Conservation (phyloP, 2,797 vertebrate species). For the Spondyliosoma cantharus region DNA sequence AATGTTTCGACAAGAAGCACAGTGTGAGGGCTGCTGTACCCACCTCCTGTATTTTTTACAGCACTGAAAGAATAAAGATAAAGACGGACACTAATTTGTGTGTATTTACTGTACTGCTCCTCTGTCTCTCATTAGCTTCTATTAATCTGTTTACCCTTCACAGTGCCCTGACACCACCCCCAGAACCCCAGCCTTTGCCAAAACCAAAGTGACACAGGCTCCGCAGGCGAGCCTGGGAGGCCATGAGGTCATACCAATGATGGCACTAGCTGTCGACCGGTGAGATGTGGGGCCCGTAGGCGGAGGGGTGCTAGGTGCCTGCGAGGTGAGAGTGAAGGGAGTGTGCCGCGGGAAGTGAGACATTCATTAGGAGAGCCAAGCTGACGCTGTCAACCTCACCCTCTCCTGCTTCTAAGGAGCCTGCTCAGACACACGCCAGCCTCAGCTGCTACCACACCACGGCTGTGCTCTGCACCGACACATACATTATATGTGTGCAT, state of each 20-base stretch:
- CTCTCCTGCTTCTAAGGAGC: slow-evolving; percentile 79
- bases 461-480: slow-evolving; percentile 58
- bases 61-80: slow-evolving; percentile 14
- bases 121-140: slow-evolving; percentile 82
- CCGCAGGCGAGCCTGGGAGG: slow-evolving; percentile 81
- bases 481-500: slow-evolving; percentile 59
- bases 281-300: slow-evolving; percentile 78
- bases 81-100: slow-evolving; percentile 35
- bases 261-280: slow-evolving; percentile 83
- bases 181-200: slow-evolving; percentile 69
- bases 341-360: slow-evolving; percentile 84
- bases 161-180: slow-evolving; percentile 79
- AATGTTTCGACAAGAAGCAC: background rate
- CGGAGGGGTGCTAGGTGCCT: slow-evolving; percentile 79
- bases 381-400: slow-evolving; percentile 84
- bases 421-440: slow-evolving; percentile 76
- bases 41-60: slow-evolving; percentile 18
- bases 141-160: slow-evolving; percentile 86
- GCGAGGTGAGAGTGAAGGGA: slow-evolving; percentile 78
- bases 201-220: slow-evolving; percentile 85
- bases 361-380: slow-evolving; percentile 89
- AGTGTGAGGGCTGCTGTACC: background rate
- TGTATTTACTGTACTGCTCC: slow-evolving; percentile 51
- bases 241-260: slow-evolving; percentile 83
- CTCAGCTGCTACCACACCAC: slow-evolving; percentile 73